Evolutionary conservation across 2,888 invertebrate species (phyloP), one percentile per base, ranked within the genome.

Genomic region (Psylliodes chrysocephalus): DNA sequence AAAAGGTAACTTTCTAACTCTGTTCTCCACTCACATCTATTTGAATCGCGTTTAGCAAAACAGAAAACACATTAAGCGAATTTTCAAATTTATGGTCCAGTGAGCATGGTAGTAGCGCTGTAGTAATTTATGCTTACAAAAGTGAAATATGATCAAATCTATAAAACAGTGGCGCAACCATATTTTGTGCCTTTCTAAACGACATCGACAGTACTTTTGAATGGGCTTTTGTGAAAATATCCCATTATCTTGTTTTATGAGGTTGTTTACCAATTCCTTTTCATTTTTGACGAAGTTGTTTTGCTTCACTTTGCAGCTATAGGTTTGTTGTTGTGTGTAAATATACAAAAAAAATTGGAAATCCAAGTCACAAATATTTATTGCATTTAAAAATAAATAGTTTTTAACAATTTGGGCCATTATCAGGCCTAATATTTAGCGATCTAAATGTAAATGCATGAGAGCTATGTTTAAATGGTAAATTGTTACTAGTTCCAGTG

Each of bases 41-140:
- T 8, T 35, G 14, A 35, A 14, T 2, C 35, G 10, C 60, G 66
- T 63, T 63, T 68, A 67, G 67, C 67, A 71, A 73, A 72, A 73
- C 73, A 69, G 75, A 75, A 74, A 75, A 74, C 73, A 70, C 74
- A 75, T 74, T 75, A 73, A 73, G 68, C 68, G 72, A 72, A 74
- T 73, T 68, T 70, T 69, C 60, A 65, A 69, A 71, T 71, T 71
- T 71, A 71, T 70, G 64, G 69, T 33, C 56, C 66, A 59, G 49
- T 52, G 61, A 54, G 54, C 59, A 47, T 60, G 46, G 64, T 60
- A 62, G 51, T 60, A 62, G 51, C 49, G 47, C 38, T 49, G 53
- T 47, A 47, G 63, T 68, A 63, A 68, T 68, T 68, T 65, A 68
- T 63, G 67, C 59, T 54, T 57, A 54, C 63, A 28, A 46, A 55